Base-by-base conservation (phyloP, 1,140 invertebrate species). In the Xylocopa sonorina region DNA sequence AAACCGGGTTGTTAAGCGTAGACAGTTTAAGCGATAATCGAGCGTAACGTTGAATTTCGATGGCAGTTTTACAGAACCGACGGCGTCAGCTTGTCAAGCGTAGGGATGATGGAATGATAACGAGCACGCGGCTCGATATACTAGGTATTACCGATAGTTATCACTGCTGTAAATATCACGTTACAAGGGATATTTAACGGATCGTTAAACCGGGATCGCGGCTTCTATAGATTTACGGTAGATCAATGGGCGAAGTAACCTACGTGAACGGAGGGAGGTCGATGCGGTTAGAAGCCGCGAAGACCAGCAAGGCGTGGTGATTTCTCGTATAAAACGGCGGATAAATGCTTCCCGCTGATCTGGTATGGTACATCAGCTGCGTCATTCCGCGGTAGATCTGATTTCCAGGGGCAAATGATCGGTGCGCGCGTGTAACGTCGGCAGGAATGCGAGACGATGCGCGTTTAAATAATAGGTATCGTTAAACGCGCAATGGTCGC, bases 391-490 rank as follows among this genome's bases (percentile, higher is more conserved):
- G 43, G 51, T 53, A 51, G 73, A 81, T 86, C 75, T 76, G 76
- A 86, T 86, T 86, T 68, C 51, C 64, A 66, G 32, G 46, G 69
- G 66, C 66, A 64, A 68, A 63, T 46, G 41, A 69, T 78, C 79
- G 55, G 66, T 74, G 53, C 66, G 75, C 57, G 62, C 50, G 57
- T 81, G 34, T 69, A 50, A 66, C 16, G 48, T 46, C 53, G 64
- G 51, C 51, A 79, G 79, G 72, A 86, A 86, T 75, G 82, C 64
- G 27, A 55, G 38, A 80, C 64, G 76, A 84, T 87, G 71, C 68
- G 76, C 72, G 72, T 71, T 60, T 63, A 73, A 84, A 86, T 66
- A 80, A 87, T 86, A 77, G 71, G 69, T 76, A 80, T 84, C 85
- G 80, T 73, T 64, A 76, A 58, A 53, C 48, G 16, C 46, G 51